Evolutionary conservation across 2,888 invertebrate species (phyloP).

Genomic region (Polyommatus iphigenia): DNA sequence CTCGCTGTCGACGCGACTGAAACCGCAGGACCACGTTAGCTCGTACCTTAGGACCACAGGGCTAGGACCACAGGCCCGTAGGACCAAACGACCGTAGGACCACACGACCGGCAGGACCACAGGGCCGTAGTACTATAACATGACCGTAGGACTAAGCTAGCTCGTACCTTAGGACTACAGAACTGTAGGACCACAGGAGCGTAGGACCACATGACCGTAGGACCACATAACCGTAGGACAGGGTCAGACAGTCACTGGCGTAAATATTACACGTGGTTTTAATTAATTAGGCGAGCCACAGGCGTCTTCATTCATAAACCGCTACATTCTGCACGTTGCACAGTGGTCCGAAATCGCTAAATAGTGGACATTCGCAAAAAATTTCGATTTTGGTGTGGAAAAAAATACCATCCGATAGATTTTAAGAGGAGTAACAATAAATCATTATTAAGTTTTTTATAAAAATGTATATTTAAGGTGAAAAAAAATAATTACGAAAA

Average conservation of each 20-base stretch:
- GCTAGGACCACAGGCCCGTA: neutral
- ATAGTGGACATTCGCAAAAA: too few species aligned
- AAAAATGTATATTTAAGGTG: too few species aligned
- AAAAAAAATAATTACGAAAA: too few species aligned
- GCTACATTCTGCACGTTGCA: neutral
- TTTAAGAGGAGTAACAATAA: too few species aligned
- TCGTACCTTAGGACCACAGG: neutral
- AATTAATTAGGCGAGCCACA: neutral
- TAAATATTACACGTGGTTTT: neutral
- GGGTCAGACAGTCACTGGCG: neutral
- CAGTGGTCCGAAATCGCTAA: too few species aligned
- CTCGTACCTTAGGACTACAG: too few species aligned
- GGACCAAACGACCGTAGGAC: neutral
- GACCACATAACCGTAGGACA: neutral
- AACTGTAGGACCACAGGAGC: neutral
- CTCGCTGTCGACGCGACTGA: constrained; percentile 2
- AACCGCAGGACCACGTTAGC: neutral
- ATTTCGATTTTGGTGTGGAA: too few species aligned
- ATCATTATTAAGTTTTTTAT: too few species aligned
- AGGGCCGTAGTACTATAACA: too few species aligned
- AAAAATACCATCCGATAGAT: too few species aligned
- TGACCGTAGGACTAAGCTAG: too few species aligned
- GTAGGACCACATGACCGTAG: neutral
- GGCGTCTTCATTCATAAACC: neutral
- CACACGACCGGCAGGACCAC: neutral